Percentiles rank a stretch among this genome's conserved stretches.
Conservation (phyloP, 2,113 vertebrate genomes). For the Larimichthys polyactis region DNA sequence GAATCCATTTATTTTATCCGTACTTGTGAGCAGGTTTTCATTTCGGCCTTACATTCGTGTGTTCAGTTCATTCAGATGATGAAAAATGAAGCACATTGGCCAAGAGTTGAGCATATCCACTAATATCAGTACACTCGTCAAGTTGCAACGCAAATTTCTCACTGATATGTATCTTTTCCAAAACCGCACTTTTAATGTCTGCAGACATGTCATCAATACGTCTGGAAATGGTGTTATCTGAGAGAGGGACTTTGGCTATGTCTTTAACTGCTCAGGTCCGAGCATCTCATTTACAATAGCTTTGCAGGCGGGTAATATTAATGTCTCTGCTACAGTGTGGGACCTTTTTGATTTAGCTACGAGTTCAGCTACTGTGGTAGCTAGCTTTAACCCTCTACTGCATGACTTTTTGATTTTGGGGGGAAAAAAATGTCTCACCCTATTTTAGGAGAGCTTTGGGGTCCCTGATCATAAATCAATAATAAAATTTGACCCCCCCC, state of each 20-base stretch:
- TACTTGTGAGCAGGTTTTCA: too few relatives aligned
- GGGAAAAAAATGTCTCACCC: too few relatives aligned
- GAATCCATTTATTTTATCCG: too few relatives aligned
- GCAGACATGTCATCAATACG: not conserved
- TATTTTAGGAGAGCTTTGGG: too few relatives aligned
- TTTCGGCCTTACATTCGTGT: too few relatives aligned
- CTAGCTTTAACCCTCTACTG: too few relatives aligned
- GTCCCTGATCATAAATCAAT: too few relatives aligned
- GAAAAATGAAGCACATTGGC: too few relatives aligned
- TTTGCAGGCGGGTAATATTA: conserved; percentile 11
- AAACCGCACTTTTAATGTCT: not conserved
- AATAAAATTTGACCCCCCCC: too few relatives aligned
- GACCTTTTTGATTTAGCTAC: conserved; percentile 11
- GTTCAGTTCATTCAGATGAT: too few relatives aligned
- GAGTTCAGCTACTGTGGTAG: not conserved
- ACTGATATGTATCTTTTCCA: not conserved
- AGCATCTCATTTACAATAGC: conserved; percentile 21
- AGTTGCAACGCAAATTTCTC: not conserved
- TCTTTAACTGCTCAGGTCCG: not conserved
- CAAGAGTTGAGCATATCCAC: not conserved
- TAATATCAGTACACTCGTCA: not conserved
- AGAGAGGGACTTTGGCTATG: not conserved
- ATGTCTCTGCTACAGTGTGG: conserved; percentile 18
- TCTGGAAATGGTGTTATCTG: not conserved
- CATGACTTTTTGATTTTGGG: too few relatives aligned